A percentile compares a stretch with the other conserved stretches of the same genome.
These are phyloP conservation scores for Toxotes chatareus DNA, from an alignment of 2,113 vertebrate genomes.

Conservation along the genomic window DNA sequence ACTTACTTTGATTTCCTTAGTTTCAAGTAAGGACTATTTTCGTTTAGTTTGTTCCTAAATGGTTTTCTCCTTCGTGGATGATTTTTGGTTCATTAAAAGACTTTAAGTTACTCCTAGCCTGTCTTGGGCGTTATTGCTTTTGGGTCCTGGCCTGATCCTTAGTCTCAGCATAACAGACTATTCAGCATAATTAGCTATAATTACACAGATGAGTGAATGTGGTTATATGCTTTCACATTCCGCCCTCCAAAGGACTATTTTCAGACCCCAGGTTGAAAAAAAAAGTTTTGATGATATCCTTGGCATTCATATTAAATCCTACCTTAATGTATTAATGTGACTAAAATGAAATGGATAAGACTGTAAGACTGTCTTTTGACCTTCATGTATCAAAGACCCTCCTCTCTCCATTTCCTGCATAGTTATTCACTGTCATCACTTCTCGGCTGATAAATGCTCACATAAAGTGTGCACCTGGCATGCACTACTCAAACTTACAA, in stretches of 20 bases:
- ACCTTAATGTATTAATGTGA: constrained; percentile 48
- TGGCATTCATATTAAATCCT: constrained; percentile 12
- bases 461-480: constrained; percentile 49
- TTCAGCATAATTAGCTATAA: no score
- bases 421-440: constrained; percentile 56
- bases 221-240: no score
- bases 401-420: not conserved
- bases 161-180: no score
- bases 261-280: not conserved
- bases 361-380: constrained; percentile 45
- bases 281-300: constrained; percentile 9
- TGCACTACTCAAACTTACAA: constrained; percentile 33
- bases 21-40: no score
- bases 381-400: constrained; percentile 39
- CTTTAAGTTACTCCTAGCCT: no score
- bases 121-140: no score
- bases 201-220: no score
- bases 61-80: no score
- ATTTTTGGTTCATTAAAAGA: no score
- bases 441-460: not conserved
- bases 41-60: no score
- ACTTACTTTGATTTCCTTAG: no score
- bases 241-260: not conserved
- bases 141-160: no score
- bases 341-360: constrained; percentile 60